phyloP scores from a whole-genome alignment of 2,797 vertebrate species.

The Chanos chanos region DNA sequence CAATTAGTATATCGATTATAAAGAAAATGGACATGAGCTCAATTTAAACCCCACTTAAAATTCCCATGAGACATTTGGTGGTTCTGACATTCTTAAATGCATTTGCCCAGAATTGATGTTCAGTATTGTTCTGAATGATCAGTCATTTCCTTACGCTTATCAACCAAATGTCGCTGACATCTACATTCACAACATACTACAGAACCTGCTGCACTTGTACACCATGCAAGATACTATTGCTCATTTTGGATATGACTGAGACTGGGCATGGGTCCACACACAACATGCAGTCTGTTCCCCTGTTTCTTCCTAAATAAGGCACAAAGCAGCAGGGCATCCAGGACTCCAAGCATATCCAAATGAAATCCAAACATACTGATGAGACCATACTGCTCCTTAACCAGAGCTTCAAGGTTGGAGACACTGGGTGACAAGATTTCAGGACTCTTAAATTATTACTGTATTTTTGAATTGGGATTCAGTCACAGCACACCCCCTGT shows the following conservation, averaged over 20 bases:
- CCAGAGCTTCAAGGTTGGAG: background rate
- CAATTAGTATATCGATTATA: background rate
- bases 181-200: slow-evolving; percentile 1
- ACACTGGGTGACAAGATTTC: too few relatives aligned
- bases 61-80: too few relatives aligned
- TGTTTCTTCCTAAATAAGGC: slow-evolving; percentile 49
- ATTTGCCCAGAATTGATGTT: too few relatives aligned
- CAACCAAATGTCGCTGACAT: background rate
- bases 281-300: slow-evolving; percentile 21
- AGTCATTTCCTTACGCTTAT: background rate
- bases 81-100: too few relatives aligned
- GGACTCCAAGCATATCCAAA: slow-evolving; percentile 9
- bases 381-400: background rate
- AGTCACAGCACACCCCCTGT: too few relatives aligned
- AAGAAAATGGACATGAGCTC: background rate
- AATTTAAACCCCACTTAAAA: background rate
- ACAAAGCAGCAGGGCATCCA: slow-evolving; percentile 20
- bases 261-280: slow-evolving; percentile 37
- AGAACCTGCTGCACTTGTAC: slow-evolving; percentile 26
- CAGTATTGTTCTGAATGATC: background rate
- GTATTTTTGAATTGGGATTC: too few relatives aligned
- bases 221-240: slow-evolving; percentile 16
- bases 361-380: slow-evolving; percentile 13
- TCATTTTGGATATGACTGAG: slow-evolving; percentile 31
- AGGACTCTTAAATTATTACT: too few relatives aligned